Conservation (phyloP, 2,888 invertebrate species). For the Drosophila neotestacea region DNA sequence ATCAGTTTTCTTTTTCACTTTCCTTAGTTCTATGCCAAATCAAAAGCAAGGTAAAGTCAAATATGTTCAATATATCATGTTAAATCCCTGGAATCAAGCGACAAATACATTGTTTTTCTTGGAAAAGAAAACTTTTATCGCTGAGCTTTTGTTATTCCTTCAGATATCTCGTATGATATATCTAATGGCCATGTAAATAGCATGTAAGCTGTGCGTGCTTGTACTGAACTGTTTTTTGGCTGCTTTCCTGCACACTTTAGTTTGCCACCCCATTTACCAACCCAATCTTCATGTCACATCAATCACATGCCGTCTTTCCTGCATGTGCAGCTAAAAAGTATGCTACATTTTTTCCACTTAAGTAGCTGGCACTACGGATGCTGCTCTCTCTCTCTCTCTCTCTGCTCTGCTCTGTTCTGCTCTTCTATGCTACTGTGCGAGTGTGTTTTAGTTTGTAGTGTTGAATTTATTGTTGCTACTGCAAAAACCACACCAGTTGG, state of each 20-base stretch:
- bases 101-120: conserved; percentile 34
- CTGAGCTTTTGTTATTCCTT: conserved; percentile 32
- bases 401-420: no score
- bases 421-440: background rate
- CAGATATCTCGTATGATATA: conserved; percentile 49
- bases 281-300: conserved; percentile 52
- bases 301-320: conserved; percentile 65
- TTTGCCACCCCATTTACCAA: background rate
- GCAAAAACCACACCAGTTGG: conserved; percentile 51
- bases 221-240: conserved; percentile 13
- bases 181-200: conserved; percentile 66
- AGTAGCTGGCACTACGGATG: conserved; percentile 39
- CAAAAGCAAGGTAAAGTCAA: conserved; percentile 14
- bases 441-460: conserved; percentile 23
- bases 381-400: background rate
- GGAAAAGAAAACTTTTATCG: conserved; percentile 39
- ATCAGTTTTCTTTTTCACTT: background rate
- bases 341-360: conserved; percentile 69
- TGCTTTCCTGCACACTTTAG: conserved; percentile 1
- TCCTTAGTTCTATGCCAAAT: background rate
- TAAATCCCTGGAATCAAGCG: conserved; percentile 26
- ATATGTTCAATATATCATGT: conserved; percentile 38
- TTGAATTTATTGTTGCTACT: conserved; percentile 30
- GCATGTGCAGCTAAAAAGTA: conserved; percentile 67
- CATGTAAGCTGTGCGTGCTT: conserved; percentile 40